A percentile compares a stretch with the other conserved stretches of the same genome.
phyloP scores from a whole-genome alignment of 2,888 invertebrate genomes.

The Drosophila mercatorum region DNA sequence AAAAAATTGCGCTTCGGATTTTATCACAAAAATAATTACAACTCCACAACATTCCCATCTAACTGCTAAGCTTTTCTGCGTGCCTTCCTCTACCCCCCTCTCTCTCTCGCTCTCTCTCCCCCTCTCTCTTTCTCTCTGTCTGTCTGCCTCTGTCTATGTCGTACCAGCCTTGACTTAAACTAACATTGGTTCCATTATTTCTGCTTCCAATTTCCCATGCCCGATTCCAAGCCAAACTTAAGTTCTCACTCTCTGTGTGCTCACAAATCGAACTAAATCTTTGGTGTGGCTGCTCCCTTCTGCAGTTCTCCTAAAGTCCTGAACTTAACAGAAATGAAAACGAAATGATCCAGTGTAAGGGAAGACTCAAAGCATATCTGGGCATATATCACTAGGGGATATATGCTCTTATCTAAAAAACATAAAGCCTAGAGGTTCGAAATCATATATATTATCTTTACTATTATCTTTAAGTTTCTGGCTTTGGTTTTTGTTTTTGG shows the following conservation, averaged over 20 bases:
- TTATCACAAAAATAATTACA: constrained; percentile 80
- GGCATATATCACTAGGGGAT: not conserved
- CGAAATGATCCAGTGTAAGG: not conserved
- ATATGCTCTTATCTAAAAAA: constrained; percentile 4
- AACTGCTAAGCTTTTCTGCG: constrained; percentile 13
- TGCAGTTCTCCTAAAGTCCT: constrained; percentile 7
- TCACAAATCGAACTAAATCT: constrained; percentile 35
- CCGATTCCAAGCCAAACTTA: constrained; percentile 14
- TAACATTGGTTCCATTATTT: constrained; percentile 68
- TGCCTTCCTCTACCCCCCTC: not conserved
- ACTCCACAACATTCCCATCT: constrained; percentile 44
- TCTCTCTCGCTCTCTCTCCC: constrained; percentile 1
- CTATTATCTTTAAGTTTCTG: constrained; percentile 1
- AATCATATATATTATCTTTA: not conserved
- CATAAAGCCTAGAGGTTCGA: not conserved
- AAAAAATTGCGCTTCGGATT: constrained; percentile 79
- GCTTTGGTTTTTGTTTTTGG: constrained; percentile 13
- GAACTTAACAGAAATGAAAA: not conserved
- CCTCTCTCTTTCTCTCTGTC: not conserved
- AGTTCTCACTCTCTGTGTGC: constrained; percentile 45
- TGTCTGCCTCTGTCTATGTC: constrained; percentile 7
- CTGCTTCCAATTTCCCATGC: constrained; percentile 30
- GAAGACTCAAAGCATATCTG: constrained; percentile 7
- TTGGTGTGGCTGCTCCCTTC: not conserved
- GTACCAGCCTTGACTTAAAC: constrained; percentile 37